Evolutionary conservation across 2,797 vertebrate species (phyloP).

Genomic region (Eptatretus atami): DNA sequence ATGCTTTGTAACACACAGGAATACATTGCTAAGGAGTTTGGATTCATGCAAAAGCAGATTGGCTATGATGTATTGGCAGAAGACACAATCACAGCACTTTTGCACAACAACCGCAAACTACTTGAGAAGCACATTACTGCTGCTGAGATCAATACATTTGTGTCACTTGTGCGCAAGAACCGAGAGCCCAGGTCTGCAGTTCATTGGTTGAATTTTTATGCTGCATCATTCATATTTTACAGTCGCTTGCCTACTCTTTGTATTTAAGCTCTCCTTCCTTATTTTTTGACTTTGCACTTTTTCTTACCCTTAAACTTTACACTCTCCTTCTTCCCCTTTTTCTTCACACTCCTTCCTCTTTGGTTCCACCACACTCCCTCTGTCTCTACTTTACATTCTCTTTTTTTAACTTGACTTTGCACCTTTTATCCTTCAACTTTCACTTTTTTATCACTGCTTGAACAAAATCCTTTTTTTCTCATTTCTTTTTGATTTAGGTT

Average conservation of each 20-base stretch:
- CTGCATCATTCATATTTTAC: too few relatives aligned
- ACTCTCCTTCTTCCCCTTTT: too few relatives aligned
- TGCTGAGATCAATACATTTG: conserved; percentile 87
- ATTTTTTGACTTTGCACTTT: too few relatives aligned
- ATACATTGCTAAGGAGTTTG: conserved; percentile 95
- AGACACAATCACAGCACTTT: conserved; percentile 80
- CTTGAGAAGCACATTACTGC: conserved; percentile 93
- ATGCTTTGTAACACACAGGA: conserved; percentile 23
- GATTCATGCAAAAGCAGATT: conserved; percentile 99
- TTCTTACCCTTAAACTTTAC: too few relatives aligned
- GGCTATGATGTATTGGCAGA: conserved; percentile 88
- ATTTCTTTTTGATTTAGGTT: background rate
- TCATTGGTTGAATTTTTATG: too few relatives aligned
- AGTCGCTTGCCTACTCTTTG: too few relatives aligned
- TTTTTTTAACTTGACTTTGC: background rate
- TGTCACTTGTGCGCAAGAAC: conserved; percentile 84
- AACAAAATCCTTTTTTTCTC: background rate
- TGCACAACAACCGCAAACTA: conserved; percentile 90
- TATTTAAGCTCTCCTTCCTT: too few relatives aligned
- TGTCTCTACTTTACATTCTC: background rate
- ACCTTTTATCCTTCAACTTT: background rate
- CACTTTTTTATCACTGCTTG: background rate
- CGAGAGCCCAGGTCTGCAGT: conserved; percentile 55
- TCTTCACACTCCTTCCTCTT: background rate
- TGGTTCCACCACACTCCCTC: background rate